phyloP scores from a whole-genome alignment of 2,888 invertebrate genomes.

The Thymelicus lineola region DNA sequence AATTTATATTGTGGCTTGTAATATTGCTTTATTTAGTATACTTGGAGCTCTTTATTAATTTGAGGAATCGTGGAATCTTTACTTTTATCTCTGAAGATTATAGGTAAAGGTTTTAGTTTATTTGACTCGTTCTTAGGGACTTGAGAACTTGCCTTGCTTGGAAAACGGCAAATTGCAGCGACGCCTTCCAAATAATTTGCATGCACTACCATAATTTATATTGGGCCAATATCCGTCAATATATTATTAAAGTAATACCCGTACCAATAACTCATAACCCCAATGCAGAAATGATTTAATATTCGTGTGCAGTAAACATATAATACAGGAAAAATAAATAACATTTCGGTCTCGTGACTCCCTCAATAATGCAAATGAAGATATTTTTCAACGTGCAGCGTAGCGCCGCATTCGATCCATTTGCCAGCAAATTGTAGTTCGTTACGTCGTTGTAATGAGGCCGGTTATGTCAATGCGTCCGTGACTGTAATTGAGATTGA shows the following conservation, averaged over 20 bases:
- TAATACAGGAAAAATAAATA: constrained; percentile 25
- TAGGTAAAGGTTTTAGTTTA: too few relatives aligned
- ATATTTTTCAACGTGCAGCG: constrained; percentile 60
- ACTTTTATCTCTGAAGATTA: too few relatives aligned
- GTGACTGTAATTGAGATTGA: constrained; percentile 69
- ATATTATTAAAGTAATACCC: neutral
- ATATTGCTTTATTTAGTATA: too few relatives aligned
- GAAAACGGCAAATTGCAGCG: too few relatives aligned
- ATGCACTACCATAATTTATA: neutral
- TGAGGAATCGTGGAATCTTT: too few relatives aligned
- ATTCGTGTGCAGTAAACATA: constrained; percentile 11
- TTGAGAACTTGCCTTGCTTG: too few relatives aligned
- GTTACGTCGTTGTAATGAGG: constrained; percentile 69
- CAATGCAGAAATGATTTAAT: constrained; percentile 11
- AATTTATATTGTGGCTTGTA: too few relatives aligned
- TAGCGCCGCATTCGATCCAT: constrained; percentile 64
- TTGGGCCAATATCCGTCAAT: too few relatives aligned
- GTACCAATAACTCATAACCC: constrained; percentile 4
- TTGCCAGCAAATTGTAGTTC: constrained; percentile 72
- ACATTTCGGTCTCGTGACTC: constrained; percentile 52
- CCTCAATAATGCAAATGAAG: constrained; percentile 62
- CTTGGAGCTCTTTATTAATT: too few relatives aligned
- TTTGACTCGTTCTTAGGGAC: too few relatives aligned
- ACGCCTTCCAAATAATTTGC: neutral
- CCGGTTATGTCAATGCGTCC: constrained; percentile 60